phyloP scores from a whole-genome alignment of 2,113 vertebrate genomes.

The Xenopus laevis region DNA sequence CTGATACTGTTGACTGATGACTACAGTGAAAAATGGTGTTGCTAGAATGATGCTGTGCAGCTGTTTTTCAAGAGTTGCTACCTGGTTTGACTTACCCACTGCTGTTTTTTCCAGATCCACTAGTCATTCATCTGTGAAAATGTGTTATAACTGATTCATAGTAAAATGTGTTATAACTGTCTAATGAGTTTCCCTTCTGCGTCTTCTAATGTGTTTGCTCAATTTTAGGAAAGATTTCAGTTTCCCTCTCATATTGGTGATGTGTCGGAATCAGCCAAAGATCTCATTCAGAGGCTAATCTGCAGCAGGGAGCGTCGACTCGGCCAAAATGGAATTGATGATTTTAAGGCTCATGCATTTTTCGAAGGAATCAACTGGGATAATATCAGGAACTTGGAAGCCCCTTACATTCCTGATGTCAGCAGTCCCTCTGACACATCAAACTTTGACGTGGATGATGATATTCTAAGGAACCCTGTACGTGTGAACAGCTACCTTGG shows the following conservation, averaged over 20 bases:
- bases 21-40: too few species aligned
- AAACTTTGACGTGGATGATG: conserved; percentile 96
- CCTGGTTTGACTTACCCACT: too few species aligned
- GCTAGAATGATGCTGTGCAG: too few species aligned
- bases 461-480: conserved; percentile 88
- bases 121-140: too few species aligned
- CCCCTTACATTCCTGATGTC: conserved; percentile 94
- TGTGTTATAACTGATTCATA: too few species aligned
- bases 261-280: conserved; percentile 90
- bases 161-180: too few species aligned
- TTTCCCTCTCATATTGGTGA: conserved; percentile 88
- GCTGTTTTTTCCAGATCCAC: too few species aligned
- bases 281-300: conserved; percentile 91
- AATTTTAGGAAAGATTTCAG: conserved; percentile 87
- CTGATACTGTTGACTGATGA: too few species aligned
- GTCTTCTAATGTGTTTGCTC: neutral
- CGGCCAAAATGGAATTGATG: conserved; percentile 86
- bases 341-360: conserved; percentile 88
- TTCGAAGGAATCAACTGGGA: conserved; percentile 92
- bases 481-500: conserved; percentile 48
- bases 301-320: conserved; percentile 86
- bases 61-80: too few species aligned
- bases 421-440: conserved; percentile 97
- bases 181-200: too few species aligned
- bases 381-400: conserved; percentile 83